Base-by-base conservation (phyloP, 2,888 invertebrate genomes). In the Acholoe squamosa region DNA sequence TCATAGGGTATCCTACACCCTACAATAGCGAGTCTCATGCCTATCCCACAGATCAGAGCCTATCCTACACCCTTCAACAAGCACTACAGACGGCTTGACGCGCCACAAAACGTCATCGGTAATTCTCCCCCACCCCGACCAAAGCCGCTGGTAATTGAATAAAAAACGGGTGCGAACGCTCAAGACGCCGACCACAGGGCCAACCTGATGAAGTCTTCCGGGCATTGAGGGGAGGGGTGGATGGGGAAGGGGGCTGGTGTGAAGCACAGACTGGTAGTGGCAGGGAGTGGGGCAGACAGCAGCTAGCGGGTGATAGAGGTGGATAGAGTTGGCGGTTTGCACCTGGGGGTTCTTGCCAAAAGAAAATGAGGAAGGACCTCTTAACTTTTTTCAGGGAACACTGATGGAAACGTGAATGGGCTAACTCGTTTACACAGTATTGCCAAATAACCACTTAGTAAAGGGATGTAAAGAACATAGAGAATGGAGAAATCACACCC, bases 31-130 rank as follows among this genome's bases (percentile, higher is more conserved):
- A n/a, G n/a, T n/a, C n/a, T n/a, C n/a, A n/a, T n/a, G n/a, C n/a
- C n/a, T n/a, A n/a, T 7, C 77, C n/a, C 77, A 19, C 25, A 77
- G 7, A 19, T 77, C 31, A n/a, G 12, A 7, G 1, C 1, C 28
- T 31, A 22, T 28, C 28, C 19, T 34, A 77, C 1, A 22, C n/a
- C 77, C 77, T 28, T 28, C 31, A 77, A 3, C 31, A n/a, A 19
- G 77, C 31, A 28, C 31, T 28, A 77, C 43, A 19, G 10, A n/a
- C 19, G 33, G 84, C 34, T 22, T 22, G 31, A 77, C 77, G 31
- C 84, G 12, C 84, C 84, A 43, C 84, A 84, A 84, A 84, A 84
- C 84, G 33, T 43, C 84, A 84, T 84, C 19, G 33, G 28, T 84
- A 84, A 84, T 84, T 84, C 84, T 16, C 51, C 33, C 51, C 52